Base-by-base conservation (phyloP, 2,797 vertebrate species). In the Thaleichthys pacificus region DNA sequence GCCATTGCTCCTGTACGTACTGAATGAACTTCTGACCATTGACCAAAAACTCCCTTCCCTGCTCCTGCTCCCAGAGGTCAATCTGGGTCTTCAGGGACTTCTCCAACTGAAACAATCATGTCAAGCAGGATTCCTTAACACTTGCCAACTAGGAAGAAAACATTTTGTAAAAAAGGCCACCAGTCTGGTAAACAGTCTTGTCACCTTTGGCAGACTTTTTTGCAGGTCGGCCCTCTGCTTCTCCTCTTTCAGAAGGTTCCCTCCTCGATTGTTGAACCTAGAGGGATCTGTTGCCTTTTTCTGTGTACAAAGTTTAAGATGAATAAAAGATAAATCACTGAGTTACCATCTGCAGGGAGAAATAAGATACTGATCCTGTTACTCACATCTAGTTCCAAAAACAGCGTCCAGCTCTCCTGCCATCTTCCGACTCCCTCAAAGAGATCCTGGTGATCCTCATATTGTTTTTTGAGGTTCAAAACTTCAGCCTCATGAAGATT, bases 381-480 rank as follows among this genome's bases (percentile, higher is more conserved):
- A 68, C 89, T 90, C 82, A 98, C 97, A 80, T 99, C 98, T 58
- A 99, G 93, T 51, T 97, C 96, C 81, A 96, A 83, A 80, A 95
- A 99, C 58, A 95, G 88, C 22, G 68, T 87, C 97, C 97, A 99
- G 88, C 89, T 97, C 19, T 93, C 93, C 72, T 96, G 92, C 98
- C 98, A 99, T 57, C 93, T 96, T 8, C 85, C 85, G 56, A 97
- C 91, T 0, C 94, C 95, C 26, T 95, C 93, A 77, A 97, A 99
- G 21, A 99, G 92, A 12, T 95, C 94, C 17, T 79, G 89, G 86
- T 99, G 96, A 0, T 77, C 80, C 42, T 95, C 89, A 0, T 95
- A 95, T 76, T 93, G 91, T 51, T 61, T 88, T 80, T 93, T 95
- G 56, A 99, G 68, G 30, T 60, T 87, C 19, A 3, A 66, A 8